Conservation (phyloP, 2,888 invertebrate genomes). For the Ypsolopha scabrella region DNA sequence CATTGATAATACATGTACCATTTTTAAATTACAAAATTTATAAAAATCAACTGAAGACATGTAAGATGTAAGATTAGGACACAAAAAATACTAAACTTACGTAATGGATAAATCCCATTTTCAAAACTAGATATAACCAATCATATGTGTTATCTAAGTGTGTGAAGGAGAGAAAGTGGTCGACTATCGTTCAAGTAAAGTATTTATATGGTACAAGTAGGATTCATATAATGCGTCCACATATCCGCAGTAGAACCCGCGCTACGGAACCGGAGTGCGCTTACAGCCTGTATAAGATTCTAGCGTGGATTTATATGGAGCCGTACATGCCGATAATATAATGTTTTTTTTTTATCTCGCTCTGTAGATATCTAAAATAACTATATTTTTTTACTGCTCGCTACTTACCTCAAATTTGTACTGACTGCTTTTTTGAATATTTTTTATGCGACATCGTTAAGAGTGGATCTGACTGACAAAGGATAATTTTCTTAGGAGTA, state of each 20-base stretch:
- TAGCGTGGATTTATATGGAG: slow-evolving; percentile 21
- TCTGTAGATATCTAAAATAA: too few species aligned
- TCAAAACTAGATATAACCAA: neutral
- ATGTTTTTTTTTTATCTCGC: too few species aligned
- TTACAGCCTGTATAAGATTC: slow-evolving; percentile 27
- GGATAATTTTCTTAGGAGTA: too few species aligned
- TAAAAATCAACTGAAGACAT: slow-evolving; percentile 2
- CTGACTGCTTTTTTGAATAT: too few species aligned
- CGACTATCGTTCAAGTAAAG: slow-evolving; percentile 20
- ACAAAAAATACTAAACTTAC: neutral
- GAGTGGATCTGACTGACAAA: too few species aligned
- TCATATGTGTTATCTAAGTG: slow-evolving; percentile 14
- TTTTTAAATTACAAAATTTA: slow-evolving; percentile 8
- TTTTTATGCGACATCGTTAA: too few species aligned
- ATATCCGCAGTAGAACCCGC: neutral
- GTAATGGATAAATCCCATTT: slow-evolving; percentile 10
- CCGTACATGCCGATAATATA: slow-evolving; percentile 13
- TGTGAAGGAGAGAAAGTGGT: slow-evolving; percentile 37
- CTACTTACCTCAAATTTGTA: too few species aligned
- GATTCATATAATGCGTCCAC: neutral
- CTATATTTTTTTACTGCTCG: too few species aligned
- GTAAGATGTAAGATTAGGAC: too few species aligned
- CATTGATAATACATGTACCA: too few species aligned
- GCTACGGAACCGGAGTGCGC: slow-evolving; percentile 27
- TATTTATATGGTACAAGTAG: slow-evolving; percentile 33